Evolutionary conservation across 2,888 invertebrate genomes (phyloP).

Genomic region (Synanthedon tipuliformis): DNA sequence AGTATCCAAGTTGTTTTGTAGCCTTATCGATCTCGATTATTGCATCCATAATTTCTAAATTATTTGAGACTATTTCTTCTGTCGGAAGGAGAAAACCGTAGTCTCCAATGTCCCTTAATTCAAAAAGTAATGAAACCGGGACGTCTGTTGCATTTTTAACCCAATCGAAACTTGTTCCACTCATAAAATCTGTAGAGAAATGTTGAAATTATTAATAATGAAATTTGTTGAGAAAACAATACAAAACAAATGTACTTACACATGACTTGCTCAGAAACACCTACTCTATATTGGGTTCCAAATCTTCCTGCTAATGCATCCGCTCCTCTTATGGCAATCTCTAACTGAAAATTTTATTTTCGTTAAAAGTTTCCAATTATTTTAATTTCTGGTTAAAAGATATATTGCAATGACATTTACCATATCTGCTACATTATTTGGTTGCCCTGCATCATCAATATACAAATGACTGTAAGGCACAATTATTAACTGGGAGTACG

Average conservation of each 20-base stretch:
- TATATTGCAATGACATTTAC: conserved; percentile 20
- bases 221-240: too few species aligned
- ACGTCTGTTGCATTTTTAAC: conserved; percentile 62
- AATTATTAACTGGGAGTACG: conserved; percentile 65
- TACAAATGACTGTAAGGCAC: conserved; percentile 59
- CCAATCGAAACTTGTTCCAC: conserved; percentile 71
- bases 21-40: conserved; percentile 51
- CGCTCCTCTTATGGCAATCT: conserved; percentile 40
- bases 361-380: too few species aligned
- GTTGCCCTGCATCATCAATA: conserved; percentile 14
- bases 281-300: conserved; percentile 42
- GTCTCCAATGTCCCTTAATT: conserved; percentile 69
- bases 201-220: not conserved
- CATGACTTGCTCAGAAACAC: conserved; percentile 45
- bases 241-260: conserved; percentile 34
- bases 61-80: conserved; percentile 64
- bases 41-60: conserved; percentile 72
- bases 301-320: conserved; percentile 27
- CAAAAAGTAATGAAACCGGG: conserved; percentile 69
- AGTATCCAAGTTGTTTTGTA: conserved; percentile 35
- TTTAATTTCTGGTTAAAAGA: too few species aligned
- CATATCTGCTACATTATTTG: conserved; percentile 46
- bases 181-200: conserved; percentile 44
- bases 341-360: conserved; percentile 29
- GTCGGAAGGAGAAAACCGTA: conserved; percentile 71